Percentiles rank a stretch among this genome's conserved stretches.
Evolutionary conservation across 30 jellyfish, hydroid and myxozoan genomes (phyloP).

Genomic region (Pelagia noctiluca): DNA sequence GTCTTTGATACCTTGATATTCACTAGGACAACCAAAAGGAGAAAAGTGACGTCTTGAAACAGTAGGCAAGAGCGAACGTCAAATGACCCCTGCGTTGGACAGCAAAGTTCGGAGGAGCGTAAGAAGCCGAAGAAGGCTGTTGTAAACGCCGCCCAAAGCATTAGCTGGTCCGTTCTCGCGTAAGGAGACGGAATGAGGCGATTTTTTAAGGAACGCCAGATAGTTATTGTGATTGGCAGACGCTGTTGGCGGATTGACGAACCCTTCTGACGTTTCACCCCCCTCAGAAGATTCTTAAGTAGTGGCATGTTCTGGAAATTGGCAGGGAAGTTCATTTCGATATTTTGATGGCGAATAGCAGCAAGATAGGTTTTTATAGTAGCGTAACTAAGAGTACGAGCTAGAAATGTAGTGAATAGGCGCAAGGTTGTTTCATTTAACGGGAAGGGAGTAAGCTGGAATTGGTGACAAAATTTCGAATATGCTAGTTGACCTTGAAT

Average conservation of each 20-base stretch:
- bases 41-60: background rate
- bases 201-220: background rate
- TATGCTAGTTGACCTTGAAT: background rate
- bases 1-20: conserved; percentile 13
- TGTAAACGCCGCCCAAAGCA: conserved; percentile 32
- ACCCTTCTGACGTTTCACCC: conserved; percentile 18
- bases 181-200: background rate
- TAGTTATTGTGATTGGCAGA: conserved; percentile 4
- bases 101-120: conserved; percentile 20
- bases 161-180: background rate
- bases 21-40: background rate
- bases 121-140: background rate
- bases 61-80: background rate
- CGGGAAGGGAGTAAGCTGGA: background rate
- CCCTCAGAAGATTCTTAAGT: background rate
- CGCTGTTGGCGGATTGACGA: background rate
- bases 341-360: background rate
- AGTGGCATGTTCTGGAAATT: background rate
- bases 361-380: conserved; percentile 14
- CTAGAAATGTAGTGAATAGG: background rate
- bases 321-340: background rate
- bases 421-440: background rate
- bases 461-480: background rate
- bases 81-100: background rate
- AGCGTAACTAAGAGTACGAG: background rate